Evolutionary conservation across 1,140 invertebrate genomes (phyloP).

Genomic region (Neotoxoptera formosana): DNA sequence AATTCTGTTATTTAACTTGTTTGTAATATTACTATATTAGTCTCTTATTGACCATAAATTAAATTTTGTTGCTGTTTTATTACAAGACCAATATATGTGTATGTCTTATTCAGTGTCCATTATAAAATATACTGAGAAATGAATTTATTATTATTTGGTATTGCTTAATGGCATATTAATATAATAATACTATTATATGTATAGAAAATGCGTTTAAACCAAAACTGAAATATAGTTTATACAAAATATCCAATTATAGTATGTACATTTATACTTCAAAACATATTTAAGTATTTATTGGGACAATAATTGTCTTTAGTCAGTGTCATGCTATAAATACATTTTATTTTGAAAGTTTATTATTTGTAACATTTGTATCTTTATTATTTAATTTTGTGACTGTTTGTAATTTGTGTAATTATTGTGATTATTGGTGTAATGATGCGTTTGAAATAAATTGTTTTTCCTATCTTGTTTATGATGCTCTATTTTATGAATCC

Average conservation of each 20-base stretch:
- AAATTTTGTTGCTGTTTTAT: too few species aligned
- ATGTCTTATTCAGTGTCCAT: too few species aligned
- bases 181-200: too few species aligned
- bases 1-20: neutral
- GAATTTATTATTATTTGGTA: too few species aligned
- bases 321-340: neutral
- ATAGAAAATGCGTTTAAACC: too few species aligned
- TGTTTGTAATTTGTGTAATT: neutral
- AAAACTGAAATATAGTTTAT: neutral
- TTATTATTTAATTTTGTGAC: neutral
- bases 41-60: too few species aligned
- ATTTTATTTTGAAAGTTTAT: neutral
- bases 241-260: neutral
- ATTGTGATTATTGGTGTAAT: neutral
- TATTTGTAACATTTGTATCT: neutral
- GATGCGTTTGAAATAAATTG: neutral
- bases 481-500: neutral
- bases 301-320: neutral
- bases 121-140: too few species aligned
- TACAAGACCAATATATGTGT: too few species aligned
- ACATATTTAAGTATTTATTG: neutral
- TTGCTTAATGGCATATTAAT: too few species aligned
- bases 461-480: neutral
- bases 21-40: too few species aligned
- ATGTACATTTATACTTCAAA: neutral